These are phyloP conservation scores for Alloscopus bannaensis DNA, from an alignment of 2,888 invertebrate genomes.

Conservation along the genomic window DNA sequence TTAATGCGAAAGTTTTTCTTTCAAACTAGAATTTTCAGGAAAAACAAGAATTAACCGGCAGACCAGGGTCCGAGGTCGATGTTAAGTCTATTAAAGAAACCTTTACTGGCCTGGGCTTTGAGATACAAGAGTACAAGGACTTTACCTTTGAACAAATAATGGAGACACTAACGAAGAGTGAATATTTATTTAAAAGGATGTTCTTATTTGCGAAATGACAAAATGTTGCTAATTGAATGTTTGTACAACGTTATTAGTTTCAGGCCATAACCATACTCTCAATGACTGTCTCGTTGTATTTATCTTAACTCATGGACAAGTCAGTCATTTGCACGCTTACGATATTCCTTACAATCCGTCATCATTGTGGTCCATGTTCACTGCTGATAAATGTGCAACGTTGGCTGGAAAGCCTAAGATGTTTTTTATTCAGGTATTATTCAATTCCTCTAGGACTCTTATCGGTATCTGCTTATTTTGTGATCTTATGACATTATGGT, in stretches of 20 bases:
- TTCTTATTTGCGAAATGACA: too few relatives aligned
- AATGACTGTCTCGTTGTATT: slow-evolving; percentile 32
- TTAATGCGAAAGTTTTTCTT: neutral
- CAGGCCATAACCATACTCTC: slow-evolving; percentile 31
- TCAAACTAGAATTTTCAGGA: slow-evolving; percentile 79
- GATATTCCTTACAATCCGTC: slow-evolving; percentile 58
- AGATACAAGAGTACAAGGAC: slow-evolving; percentile 9
- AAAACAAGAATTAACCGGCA: slow-evolving; percentile 82
- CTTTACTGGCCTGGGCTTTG: slow-evolving; percentile 59
- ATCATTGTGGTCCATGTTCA: slow-evolving; percentile 55
- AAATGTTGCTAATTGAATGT: neutral
- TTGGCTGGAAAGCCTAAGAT: slow-evolving; percentile 70
- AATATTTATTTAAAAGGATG: too few relatives aligned
- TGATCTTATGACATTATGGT: too few relatives aligned
- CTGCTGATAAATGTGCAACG: slow-evolving; percentile 60
- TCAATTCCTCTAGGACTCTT: slow-evolving; percentile 7
- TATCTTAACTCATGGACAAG: slow-evolving; percentile 18
- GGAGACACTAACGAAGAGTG: slow-evolving; percentile 6
- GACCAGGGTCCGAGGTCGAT: slow-evolving; percentile 92
- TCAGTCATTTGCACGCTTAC: slow-evolving; percentile 41
- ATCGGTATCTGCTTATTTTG: slow-evolving; percentile 3
- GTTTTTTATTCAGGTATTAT: slow-evolving; percentile 63
- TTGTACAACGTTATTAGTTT: slow-evolving; percentile 5
- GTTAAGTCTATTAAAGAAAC: slow-evolving; percentile 79
- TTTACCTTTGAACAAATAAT: slow-evolving; percentile 25